These are phyloP conservation scores for Amblyornis subalaris DNA, from an alignment of 2,113 vertebrate genomes.

Conservation along the genomic window DNA sequence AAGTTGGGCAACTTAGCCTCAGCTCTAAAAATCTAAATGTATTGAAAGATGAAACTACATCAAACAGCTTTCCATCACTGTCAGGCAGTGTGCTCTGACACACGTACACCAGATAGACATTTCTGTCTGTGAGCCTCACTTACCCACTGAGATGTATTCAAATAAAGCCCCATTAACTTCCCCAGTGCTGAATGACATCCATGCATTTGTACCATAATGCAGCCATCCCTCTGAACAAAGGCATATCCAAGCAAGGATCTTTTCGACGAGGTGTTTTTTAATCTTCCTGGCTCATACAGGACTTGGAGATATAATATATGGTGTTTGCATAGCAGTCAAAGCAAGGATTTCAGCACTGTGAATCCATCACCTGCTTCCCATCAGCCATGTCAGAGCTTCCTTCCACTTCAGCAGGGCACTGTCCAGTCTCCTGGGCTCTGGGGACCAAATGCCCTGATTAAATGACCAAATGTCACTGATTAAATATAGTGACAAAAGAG, in stretches of 20 bases:
- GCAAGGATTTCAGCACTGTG: neutral
- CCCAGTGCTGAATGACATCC: neutral
- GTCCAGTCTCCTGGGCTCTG: neutral
- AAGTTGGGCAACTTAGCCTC: conserved; percentile 19
- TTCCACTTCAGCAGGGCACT: neutral
- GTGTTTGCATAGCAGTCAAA: conserved; percentile 15
- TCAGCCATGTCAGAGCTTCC: neutral
- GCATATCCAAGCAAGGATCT: neutral
- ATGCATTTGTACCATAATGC: neutral
- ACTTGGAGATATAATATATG: neutral
- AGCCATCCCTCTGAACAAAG: neutral
- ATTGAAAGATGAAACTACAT: conserved; percentile 39
- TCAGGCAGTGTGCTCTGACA: neutral
- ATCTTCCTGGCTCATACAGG: neutral
- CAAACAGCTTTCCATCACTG: conserved; percentile 44
- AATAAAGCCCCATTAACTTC: conserved; percentile 17
- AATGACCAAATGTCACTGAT: neutral
- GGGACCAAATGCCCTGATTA: neutral
- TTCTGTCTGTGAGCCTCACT: neutral
- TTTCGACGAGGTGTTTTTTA: conserved; percentile 6
- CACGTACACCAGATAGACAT: neutral
- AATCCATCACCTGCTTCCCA: neutral
- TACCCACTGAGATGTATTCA: neutral
- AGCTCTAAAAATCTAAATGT: conserved; percentile 42
- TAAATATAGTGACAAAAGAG: neutral